A percentile compares a stretch with the other conserved stretches of the same genome.
Conservation (phyloP, 2,113 vertebrate species). For the Smithornis capensis region DNA sequence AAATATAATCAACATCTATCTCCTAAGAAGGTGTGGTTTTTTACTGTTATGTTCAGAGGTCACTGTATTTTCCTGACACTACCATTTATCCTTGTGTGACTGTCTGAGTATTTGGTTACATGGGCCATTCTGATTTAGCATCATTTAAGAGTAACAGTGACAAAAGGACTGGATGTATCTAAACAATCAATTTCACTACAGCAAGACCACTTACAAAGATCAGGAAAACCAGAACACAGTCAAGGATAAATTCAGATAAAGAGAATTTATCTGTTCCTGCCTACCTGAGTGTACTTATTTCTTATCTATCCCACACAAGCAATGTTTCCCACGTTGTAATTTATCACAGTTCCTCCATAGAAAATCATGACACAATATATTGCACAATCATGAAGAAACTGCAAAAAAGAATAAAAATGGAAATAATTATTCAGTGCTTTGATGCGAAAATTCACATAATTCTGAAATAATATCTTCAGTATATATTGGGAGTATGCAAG, state of each 20-base stretch:
- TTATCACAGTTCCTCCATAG: not conserved
- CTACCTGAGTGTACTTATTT: not conserved
- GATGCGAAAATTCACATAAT: not conserved
- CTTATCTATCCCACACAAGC: not conserved
- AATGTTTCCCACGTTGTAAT: not conserved
- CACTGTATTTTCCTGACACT: conserved; percentile 23
- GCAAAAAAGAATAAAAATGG: not conserved
- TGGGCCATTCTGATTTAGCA: conserved; percentile 22
- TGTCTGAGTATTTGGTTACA: conserved; percentile 34
- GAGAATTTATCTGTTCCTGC: not conserved
- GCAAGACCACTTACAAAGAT: not conserved
- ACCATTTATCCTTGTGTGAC: conserved; percentile 51
- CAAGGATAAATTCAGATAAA: not conserved
- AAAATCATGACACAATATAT: not conserved
- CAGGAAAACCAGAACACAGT: not conserved
- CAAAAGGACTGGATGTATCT: not conserved
- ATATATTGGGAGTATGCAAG: not conserved
- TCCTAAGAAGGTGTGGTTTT: not conserved
- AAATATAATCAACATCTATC: conserved; percentile 37
- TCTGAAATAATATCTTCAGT: not conserved
- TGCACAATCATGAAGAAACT: not conserved
- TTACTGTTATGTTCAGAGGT: conserved; percentile 18
- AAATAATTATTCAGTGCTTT: not conserved
- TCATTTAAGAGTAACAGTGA: conserved; percentile 16
- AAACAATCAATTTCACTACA: not conserved